Percentiles rank a stretch among this genome's conserved stretches.
Conservation (phyloP, 2,113 vertebrate genomes). For the Glareola pratincola region DNA sequence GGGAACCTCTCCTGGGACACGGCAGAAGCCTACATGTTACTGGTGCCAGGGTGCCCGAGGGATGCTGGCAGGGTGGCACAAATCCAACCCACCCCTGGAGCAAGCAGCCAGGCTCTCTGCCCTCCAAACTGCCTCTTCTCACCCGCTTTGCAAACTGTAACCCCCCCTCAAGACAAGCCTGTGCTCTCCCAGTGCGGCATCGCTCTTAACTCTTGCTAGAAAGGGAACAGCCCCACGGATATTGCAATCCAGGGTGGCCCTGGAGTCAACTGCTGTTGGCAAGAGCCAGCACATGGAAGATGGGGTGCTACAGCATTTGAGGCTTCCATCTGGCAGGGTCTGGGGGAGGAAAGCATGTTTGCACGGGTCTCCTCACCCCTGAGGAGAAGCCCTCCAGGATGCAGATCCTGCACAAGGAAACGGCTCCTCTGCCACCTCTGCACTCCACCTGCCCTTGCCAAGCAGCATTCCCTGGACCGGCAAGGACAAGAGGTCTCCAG, state of each 20-base stretch:
- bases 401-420: background rate
- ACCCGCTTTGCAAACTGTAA: background rate
- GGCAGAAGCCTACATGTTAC: background rate
- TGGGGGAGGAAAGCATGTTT: background rate
- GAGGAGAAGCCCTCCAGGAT: background rate
- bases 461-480: background rate
- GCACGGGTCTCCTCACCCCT: accelerated
- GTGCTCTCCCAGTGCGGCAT: background rate
- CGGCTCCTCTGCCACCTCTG: background rate
- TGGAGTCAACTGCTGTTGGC: background rate
- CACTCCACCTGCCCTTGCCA: background rate
- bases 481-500: background rate
- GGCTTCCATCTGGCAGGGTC: background rate
- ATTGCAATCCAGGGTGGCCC: accelerated
- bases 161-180: background rate
- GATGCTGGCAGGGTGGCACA: background rate
- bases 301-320: background rate
- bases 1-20: background rate
- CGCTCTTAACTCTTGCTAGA: background rate
- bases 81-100: background rate
- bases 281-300: background rate
- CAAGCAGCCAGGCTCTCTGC: background rate
- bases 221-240: background rate
- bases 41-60: background rate
- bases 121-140: background rate